Evolutionary conservation across 2,888 invertebrate species (phyloP).

Genomic region (Drosophila mimica): DNA sequence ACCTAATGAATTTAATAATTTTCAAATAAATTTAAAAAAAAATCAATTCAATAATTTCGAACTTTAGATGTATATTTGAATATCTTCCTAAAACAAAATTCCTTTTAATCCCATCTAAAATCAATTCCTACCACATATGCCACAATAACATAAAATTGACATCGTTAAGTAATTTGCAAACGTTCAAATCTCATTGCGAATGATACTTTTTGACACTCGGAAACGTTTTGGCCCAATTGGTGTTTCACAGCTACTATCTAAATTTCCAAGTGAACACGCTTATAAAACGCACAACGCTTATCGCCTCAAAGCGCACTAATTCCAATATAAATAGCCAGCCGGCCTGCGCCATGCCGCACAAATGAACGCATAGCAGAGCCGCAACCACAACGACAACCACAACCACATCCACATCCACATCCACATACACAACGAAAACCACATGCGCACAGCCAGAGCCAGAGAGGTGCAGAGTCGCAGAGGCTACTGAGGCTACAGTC

Average conservation of each 20-base stretch:
- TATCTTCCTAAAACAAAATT: background rate
- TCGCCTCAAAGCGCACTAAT: constrained; percentile 76
- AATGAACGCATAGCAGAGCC: constrained; percentile 23
- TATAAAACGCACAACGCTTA: constrained; percentile 75
- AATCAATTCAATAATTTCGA: background rate
- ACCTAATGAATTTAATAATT: background rate
- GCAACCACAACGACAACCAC: constrained; percentile 25
- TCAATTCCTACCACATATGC: too few species aligned
- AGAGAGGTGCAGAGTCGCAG: constrained; percentile 7
- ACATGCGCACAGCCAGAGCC: background rate
- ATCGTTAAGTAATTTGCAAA: constrained; percentile 39
- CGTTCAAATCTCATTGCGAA: constrained; percentile 13
- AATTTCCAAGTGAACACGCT: constrained; percentile 74
- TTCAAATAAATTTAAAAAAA: background rate
- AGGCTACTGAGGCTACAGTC: constrained; percentile 28
- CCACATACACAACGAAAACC: constrained; percentile 21
- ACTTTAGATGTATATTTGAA: background rate
- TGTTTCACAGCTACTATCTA: constrained; percentile 64
- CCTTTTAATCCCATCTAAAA: background rate
- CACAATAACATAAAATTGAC: background rate
- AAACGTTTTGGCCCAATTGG: constrained; percentile 24
- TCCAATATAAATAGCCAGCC: constrained; percentile 72
- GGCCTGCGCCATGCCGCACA: background rate
- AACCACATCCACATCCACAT: constrained; percentile 25
- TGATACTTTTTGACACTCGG: constrained; percentile 45